Percentiles rank a stretch among this genome's conserved stretches.
These are phyloP conservation scores for Brienomyrus brachyistius DNA, from an alignment of 2,113 vertebrate genomes.

Conservation along the genomic window DNA sequence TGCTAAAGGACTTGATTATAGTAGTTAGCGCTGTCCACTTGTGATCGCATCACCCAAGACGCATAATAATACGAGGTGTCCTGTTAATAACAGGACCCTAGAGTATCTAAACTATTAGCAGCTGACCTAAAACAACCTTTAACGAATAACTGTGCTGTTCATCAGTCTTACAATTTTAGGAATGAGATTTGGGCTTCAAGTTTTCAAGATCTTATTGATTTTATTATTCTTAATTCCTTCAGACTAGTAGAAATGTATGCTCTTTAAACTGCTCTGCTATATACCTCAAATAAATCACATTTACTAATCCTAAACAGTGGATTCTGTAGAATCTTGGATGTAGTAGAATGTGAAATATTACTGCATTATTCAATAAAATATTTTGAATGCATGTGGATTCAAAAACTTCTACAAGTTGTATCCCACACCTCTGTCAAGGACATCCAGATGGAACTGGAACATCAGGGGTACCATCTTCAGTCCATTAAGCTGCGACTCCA, in stretches of 20 bases:
- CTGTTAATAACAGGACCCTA: too few species aligned
- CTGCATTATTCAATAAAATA: neutral
- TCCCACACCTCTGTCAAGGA: slow-evolving; percentile 14
- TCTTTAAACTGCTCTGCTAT: neutral
- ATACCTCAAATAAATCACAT: neutral
- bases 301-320: neutral
- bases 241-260: neutral
- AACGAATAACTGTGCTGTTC: neutral
- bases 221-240: neutral
- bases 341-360: neutral
- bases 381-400: neutral
- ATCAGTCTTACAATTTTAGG: neutral
- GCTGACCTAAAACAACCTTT: neutral
- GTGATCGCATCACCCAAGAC: too few species aligned
- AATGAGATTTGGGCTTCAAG: neutral
- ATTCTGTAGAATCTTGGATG: neutral
- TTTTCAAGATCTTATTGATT: neutral
- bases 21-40: too few species aligned
- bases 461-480: slow-evolving; percentile 16
- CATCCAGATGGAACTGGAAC: slow-evolving; percentile 22
- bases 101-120: neutral
- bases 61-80: too few species aligned
- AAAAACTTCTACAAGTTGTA: neutral
- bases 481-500: slow-evolving; percentile 29
- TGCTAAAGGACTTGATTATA: too few species aligned